A percentile compares a stretch with the other conserved stretches of the same genome.
These are phyloP conservation scores for Alosa sapidissima DNA, from an alignment of 2,797 vertebrate genomes.

Conservation along the genomic window DNA sequence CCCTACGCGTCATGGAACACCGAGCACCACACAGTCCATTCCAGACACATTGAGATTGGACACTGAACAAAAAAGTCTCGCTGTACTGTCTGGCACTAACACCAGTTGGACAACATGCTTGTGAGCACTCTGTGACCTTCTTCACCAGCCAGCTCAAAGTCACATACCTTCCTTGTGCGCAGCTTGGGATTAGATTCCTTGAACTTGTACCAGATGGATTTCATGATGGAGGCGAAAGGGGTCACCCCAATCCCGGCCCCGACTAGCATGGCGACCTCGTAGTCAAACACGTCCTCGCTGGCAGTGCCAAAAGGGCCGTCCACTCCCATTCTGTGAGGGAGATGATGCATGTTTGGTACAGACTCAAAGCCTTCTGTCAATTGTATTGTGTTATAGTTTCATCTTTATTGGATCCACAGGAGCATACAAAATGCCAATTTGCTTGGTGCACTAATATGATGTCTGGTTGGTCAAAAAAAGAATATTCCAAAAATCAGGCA, in stretches of 20 bases:
- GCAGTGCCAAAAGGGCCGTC: constrained; percentile 92
- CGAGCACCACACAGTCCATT: too few relatives aligned
- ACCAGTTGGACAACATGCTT: constrained; percentile 21
- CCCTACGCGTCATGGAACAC: neutral
- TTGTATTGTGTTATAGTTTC: neutral
- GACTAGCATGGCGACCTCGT: constrained; percentile 89
- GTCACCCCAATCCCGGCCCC: constrained; percentile 90
- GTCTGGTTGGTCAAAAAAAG: too few relatives aligned
- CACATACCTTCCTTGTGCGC: constrained; percentile 82
- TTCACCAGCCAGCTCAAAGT: neutral
- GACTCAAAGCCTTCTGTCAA: neutral
- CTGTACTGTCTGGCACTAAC: neutral
- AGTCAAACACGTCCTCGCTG: constrained; percentile 91
- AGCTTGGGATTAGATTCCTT: constrained; percentile 80
- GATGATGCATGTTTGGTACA: neutral
- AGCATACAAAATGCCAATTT: too few relatives aligned
- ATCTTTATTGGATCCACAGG: neutral
- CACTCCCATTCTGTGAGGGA: constrained; percentile 77
- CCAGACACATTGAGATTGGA: neutral
- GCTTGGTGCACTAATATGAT: too few relatives aligned
- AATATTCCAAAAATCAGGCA: too few relatives aligned
- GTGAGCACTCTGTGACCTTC: neutral
- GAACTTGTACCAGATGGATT: constrained; percentile 95
- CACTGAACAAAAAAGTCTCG: neutral
- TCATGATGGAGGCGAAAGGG: constrained; percentile 92